Base-by-base conservation (phyloP, 2,113 vertebrate genomes). In the Amphilophus citrinellus region DNA sequence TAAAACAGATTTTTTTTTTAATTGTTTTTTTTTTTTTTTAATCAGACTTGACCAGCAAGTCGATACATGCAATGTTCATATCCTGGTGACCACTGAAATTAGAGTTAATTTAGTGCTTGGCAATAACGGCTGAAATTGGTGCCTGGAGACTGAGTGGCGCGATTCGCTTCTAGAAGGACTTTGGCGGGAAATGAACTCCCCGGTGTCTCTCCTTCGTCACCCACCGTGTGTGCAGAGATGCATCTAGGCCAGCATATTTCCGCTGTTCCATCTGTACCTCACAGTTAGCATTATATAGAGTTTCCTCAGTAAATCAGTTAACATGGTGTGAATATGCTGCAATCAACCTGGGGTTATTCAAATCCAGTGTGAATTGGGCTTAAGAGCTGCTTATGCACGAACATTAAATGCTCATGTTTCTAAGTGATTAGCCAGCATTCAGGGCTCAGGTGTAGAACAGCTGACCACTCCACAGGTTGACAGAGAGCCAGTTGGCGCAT, bases 391-490 rank as follows among this genome's bases (percentile, higher is more conserved):
- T 24, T n/a, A 17, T 24, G 59, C 17, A 59, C 11, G 53, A 56
- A 68, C 76, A 76, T 50, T 47, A 24, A 76, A 76, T 61, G 61
- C 11, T 68, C 57, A 60, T 78, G 62, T 2, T 15, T 63, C 44
- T n/a, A 42, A 68, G 27, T 80, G 14, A 61, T 77, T 47, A 77
- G 71, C 15, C 15, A 73, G 62, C 44, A 50, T 59, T 47, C 39
- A 57, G n/a, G 27, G 37, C 58, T 87, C 13, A 81, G 62, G 62
- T 73, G 62, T 42, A n/a, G 14, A 80, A 44, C 24, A 57, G 68
- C 68, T 47, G 60, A 32, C 44, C 42, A 68, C 60, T 61, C 18
- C n/a, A 61, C 35, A 24, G 60, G 56, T 24, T 57, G 78, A 86
- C 53, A 53, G 63, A 57, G 27, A 61, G 65, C 60, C 75, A 76